A percentile compares a stretch with the other conserved stretches of the same genome.
These are phyloP conservation scores for Oscarella lobularis DNA, from an alignment of 37 sponge, comb jelly and placozoan species.

Conservation along the genomic window DNA sequence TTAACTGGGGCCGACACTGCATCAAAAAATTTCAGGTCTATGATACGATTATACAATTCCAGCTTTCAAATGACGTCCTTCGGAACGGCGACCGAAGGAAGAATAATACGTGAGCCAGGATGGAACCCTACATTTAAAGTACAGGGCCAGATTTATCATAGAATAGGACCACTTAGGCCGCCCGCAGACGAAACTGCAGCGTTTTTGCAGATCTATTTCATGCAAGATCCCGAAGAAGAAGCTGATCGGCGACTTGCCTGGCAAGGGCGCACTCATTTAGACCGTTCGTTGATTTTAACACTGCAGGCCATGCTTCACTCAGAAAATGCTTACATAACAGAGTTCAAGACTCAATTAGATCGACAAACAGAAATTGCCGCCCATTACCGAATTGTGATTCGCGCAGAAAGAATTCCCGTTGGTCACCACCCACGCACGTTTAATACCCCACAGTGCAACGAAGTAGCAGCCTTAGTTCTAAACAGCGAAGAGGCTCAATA, in stretches of 20 bases:
- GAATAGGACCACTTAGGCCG: constrained; percentile 19
- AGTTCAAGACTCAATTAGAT: too few species aligned
- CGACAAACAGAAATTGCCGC: neutral
- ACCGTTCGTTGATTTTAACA: too few species aligned
- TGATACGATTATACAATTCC: neutral
- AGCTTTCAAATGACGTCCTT: constrained; percentile 6
- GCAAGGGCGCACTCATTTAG: too few species aligned
- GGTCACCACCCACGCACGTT: too few species aligned
- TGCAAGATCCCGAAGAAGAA: neutral
- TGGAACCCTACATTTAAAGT: constrained; percentile 29
- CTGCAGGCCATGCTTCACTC: too few species aligned
- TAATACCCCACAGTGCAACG: too few species aligned
- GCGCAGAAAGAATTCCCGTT: too few species aligned
- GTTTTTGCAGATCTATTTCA: constrained; percentile 28
- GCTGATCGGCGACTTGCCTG: too few species aligned
- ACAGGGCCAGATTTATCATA: constrained; percentile 37
- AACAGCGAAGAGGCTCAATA: too few species aligned
- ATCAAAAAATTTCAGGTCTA: neutral
- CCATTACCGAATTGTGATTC: constrained; percentile 3
- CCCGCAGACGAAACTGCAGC: constrained; percentile 15
- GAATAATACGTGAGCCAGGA: neutral
- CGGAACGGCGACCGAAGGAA: neutral
- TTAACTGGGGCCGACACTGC: neutral
- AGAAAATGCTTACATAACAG: too few species aligned
- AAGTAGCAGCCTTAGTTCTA: too few species aligned